Conservation (phyloP, 2,113 vertebrate species). For the Pampusana beccarii region DNA sequence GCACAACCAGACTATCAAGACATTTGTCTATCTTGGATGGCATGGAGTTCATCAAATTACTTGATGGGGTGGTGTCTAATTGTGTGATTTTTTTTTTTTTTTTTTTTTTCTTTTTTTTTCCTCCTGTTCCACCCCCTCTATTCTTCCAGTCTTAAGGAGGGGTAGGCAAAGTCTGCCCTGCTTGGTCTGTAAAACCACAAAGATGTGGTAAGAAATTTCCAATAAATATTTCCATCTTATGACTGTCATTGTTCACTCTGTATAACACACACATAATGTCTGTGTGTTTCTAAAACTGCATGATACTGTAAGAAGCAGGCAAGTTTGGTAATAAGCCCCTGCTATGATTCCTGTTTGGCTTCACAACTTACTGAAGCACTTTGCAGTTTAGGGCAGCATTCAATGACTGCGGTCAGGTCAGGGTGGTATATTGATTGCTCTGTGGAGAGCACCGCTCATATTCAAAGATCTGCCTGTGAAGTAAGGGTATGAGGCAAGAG, state of each 20-base stretch:
- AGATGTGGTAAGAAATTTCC: background rate
- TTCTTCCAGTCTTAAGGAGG: background rate
- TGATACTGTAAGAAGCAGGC: background rate
- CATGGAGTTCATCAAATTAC: background rate
- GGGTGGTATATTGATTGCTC: background rate
- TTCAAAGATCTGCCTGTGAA: background rate
- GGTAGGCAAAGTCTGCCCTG: background rate
- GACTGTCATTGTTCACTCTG: background rate
- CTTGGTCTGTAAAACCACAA: background rate
- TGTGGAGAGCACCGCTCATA: background rate
- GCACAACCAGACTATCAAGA: background rate
- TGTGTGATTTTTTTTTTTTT: background rate
- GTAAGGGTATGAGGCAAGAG: background rate
- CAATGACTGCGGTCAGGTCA: background rate
- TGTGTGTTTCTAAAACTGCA: background rate
- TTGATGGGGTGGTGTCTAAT: background rate
- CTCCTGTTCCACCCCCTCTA: too few species aligned
- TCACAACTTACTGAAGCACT: background rate
- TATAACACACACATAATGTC: background rate
- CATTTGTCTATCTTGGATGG: background rate
- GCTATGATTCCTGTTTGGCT: background rate
- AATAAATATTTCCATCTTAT: background rate
- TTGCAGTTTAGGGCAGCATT: background rate
- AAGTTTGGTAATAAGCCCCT: background rate
- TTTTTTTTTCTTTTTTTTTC: too few species aligned